These are phyloP conservation scores for Coturnix japonica DNA, from an alignment of 2,113 vertebrate genomes.

Conservation along the genomic window DNA sequence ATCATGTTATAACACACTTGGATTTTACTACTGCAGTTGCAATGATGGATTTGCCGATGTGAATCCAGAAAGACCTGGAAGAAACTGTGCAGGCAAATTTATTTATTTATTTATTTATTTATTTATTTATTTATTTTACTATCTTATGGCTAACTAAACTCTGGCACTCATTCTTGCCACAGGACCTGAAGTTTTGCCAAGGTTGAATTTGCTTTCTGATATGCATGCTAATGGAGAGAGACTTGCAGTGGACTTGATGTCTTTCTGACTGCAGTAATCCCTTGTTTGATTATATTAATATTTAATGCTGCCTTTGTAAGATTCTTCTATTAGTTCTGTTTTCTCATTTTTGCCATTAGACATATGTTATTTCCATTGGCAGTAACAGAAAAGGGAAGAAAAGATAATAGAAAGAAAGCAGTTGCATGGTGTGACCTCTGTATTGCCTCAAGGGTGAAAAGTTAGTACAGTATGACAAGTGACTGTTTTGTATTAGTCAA, in stretches of 20 bases:
- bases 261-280: not conserved
- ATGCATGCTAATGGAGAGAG: not conserved
- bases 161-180: not conserved
- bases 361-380: not conserved
- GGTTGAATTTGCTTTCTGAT: not conserved
- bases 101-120: too few species aligned
- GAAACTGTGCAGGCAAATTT: slow-evolving; percentile 80
- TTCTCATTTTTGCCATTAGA: not conserved
- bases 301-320: not conserved
- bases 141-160: not conserved
- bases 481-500: not conserved
- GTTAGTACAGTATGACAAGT: not conserved
- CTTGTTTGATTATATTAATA: not conserved
- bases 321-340: not conserved
- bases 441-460: not conserved
- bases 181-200: not conserved
- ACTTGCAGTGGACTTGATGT: not conserved
- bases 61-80: slow-evolving; percentile 74
- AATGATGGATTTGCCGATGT: slow-evolving; percentile 56
- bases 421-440: not conserved
- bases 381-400: not conserved
- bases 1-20: slow-evolving; percentile 78
- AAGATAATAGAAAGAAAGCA: not conserved
- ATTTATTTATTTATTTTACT: too few species aligned
- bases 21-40: slow-evolving; percentile 83